Evolutionary conservation across 2,113 vertebrate species (phyloP), one percentile per base, ranked within the genome.

Genomic region (Sinocyclocheilus rhinocerous): DNA sequence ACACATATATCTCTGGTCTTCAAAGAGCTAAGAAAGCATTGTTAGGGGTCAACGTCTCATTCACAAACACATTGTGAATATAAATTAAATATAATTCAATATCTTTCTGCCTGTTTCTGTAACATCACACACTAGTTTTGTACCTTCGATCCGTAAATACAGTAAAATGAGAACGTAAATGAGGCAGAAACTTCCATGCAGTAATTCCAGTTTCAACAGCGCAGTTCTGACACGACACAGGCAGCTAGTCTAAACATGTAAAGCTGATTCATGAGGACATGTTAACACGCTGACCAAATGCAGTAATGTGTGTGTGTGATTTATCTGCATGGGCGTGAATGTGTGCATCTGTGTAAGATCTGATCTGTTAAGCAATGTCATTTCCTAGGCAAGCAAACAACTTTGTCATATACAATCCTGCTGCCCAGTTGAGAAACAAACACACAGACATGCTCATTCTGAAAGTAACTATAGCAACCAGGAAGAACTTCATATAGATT

Each of bases 311-410:
- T 63, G n/a, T 10, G n/a, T 12, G 4, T 48, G 45, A 26, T 81
- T 63, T 20, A 67, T 67, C 9, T 24, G 61, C 13, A 24, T 81
- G 61, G 79, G 42, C 16, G 15, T 81, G 7, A 52, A 50, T 4
- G 22, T 80, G 76, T 36, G 55, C n/a, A 65, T 45, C 59, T 67
- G 81, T 29, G 11, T 36, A 29, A 16, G 83, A 84, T 76, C 57
- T 59, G 33, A 75, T 50, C 73, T 61, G 22, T 73, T 50, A 69
- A 52, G 75, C 73, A 76, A 73, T 70, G 86, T 57, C 29, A 78
- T 80, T 63, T 81, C 80, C 83, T 87, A 78, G 86, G 83, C 86
- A 73, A 15, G 18, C 18, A 11, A 24, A 77, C 84, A 79, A 84
- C 4, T 76, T 50, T 42, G n/a, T 36, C 45, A 39, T 18, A 24